Conservation (phyloP, 2,797 vertebrate genomes). For the Typhlichthys eigenmanni region DNA sequence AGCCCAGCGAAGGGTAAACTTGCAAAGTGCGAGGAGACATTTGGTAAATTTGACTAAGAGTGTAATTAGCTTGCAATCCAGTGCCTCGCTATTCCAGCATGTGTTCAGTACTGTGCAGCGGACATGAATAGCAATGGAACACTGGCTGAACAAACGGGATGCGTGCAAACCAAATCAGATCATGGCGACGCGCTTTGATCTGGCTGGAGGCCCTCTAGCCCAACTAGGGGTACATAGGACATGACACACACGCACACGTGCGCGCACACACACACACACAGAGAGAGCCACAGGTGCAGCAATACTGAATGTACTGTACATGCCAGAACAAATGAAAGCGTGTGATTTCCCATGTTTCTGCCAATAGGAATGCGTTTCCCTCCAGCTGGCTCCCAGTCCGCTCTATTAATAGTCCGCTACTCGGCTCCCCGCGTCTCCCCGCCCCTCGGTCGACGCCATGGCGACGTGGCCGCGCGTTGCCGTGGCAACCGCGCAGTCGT, state of each 20-base stretch:
- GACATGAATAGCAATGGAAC: too few relatives aligned
- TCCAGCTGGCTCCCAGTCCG: constrained; percentile 65
- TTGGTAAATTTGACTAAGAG: too few relatives aligned
- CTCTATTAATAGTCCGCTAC: constrained; percentile 77
- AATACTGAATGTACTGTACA: constrained; percentile 27
- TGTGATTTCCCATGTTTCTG: constrained; percentile 50
- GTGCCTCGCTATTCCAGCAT: too few relatives aligned
- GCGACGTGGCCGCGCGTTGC: constrained; percentile 78
- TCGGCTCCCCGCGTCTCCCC: constrained; percentile 33
- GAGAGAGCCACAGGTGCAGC: background rate
- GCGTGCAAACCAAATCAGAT: too few relatives aligned
- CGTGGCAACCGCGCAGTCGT: constrained; percentile 65
- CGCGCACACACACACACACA: constrained; percentile 3
- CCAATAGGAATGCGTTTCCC: constrained; percentile 53
- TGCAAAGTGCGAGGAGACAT: too few relatives aligned
- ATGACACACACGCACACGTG: constrained; percentile 15
- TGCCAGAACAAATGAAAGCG: constrained; percentile 39
- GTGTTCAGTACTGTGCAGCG: too few relatives aligned
- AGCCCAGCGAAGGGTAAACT: too few relatives aligned
- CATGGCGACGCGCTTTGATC: too few relatives aligned
- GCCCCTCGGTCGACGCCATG: constrained; percentile 58
- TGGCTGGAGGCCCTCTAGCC: too few relatives aligned
- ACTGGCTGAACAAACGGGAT: too few relatives aligned
- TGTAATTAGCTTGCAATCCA: too few relatives aligned
- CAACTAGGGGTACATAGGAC: background rate